Evolutionary conservation across 2,113 vertebrate species (phyloP).

Genomic region (Trichomycterus rosablanca): DNA sequence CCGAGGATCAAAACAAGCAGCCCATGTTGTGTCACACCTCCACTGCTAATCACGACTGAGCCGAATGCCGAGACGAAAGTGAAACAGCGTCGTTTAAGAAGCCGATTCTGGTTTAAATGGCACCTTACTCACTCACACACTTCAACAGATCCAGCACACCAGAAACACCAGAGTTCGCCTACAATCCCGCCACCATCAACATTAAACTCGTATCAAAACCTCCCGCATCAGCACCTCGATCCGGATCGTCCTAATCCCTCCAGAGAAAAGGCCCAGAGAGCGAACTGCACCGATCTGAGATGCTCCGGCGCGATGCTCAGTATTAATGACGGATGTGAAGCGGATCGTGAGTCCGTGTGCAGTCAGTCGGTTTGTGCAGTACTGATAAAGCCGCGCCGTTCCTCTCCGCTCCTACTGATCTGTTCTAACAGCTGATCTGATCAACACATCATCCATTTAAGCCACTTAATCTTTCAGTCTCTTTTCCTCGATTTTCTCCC

Average conservation of each 20-base stretch:
- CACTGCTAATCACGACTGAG: too few species aligned
- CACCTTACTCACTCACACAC: background rate
- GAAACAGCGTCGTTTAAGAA: too few species aligned
- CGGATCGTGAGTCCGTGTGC: slow-evolving; percentile 49
- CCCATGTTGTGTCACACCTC: too few species aligned
- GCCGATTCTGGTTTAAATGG: too few species aligned
- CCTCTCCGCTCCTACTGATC: slow-evolving; percentile 28
- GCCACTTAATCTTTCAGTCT: too few species aligned
- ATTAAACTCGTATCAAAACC: background rate
- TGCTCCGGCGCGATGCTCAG: slow-evolving; percentile 38
- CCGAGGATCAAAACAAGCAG: too few species aligned
- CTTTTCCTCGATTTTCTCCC: slow-evolving; percentile 26
- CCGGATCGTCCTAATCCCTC: too few species aligned
- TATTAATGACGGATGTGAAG: slow-evolving; percentile 38
- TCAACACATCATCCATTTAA: slow-evolving; percentile 46
- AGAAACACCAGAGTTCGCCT: background rate
- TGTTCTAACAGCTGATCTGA: slow-evolving; percentile 51
- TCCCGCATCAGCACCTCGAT: too few species aligned
- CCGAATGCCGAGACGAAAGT: too few species aligned
- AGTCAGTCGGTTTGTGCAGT: slow-evolving; percentile 43
- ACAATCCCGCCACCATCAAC: too few species aligned
- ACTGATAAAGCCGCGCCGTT: slow-evolving; percentile 40
- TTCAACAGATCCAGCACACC: background rate
- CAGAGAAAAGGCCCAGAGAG: slow-evolving; percentile 15
- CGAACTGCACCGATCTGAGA: slow-evolving; percentile 24